Conservation (phyloP, 2,797 vertebrate species). For the Leuciscus waleckii region DNA sequence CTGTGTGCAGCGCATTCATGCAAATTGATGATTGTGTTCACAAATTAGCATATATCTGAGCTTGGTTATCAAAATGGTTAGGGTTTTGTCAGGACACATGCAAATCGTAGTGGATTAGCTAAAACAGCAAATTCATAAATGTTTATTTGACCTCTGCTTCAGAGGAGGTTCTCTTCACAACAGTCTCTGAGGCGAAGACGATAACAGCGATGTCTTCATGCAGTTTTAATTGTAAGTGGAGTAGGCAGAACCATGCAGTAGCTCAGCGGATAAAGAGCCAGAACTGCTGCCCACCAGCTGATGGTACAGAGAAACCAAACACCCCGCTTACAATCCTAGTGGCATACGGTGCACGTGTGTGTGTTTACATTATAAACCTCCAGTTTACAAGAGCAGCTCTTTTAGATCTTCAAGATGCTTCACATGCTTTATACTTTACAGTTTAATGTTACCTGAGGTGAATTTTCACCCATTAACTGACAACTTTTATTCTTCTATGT, state of each 20-base stretch:
- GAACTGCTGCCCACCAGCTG: slow-evolving; percentile 51
- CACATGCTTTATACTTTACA: neutral
- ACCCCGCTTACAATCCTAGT: slow-evolving; percentile 41
- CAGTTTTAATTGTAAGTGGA: slow-evolving; percentile 61
- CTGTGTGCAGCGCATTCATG: neutral
- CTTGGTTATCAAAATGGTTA: neutral
- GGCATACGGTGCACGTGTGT: slow-evolving; percentile 19
- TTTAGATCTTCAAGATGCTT: slow-evolving; percentile 2
- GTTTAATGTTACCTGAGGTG: neutral
- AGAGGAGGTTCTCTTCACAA: slow-evolving; percentile 1
- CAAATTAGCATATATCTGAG: slow-evolving; percentile 2
- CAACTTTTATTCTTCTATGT: slow-evolving; percentile 4
- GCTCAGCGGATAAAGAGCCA: slow-evolving; percentile 51
- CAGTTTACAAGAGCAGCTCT: neutral
- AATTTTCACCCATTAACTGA: neutral
- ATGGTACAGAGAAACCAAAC: slow-evolving; percentile 52
- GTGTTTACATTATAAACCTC: slow-evolving; percentile 19
- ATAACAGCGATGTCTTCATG: slow-evolving; percentile 52
- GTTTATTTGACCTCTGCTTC: slow-evolving; percentile 3
- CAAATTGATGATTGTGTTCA: neutral
- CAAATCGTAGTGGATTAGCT: neutral
- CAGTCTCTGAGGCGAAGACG: slow-evolving; percentile 45
- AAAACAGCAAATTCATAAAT: slow-evolving; percentile 12
- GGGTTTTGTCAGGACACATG: neutral
- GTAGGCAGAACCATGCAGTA: slow-evolving; percentile 45